These are phyloP conservation scores for Charanyca ferruginea DNA, from an alignment of 2,888 invertebrate genomes.

Conservation along the genomic window DNA sequence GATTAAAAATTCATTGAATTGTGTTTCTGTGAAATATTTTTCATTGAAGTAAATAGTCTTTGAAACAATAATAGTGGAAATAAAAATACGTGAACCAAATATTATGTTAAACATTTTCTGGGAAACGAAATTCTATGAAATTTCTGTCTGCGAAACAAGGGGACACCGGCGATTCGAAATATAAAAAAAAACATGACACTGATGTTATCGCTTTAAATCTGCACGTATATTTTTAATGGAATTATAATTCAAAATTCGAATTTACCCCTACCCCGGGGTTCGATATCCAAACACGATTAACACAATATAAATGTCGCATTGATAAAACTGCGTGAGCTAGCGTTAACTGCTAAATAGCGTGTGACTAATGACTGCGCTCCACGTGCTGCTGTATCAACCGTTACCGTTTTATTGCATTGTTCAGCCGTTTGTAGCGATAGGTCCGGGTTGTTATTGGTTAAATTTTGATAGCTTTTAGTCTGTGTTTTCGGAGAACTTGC, in stretches of 20 bases:
- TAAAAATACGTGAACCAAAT: no score
- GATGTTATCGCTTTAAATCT: no score
- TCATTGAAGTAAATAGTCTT: no score
- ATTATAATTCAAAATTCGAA: background rate
- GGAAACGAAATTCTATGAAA: no score
- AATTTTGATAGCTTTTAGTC: constrained; percentile 34
- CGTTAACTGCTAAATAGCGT: constrained; percentile 90
- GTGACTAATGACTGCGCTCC: constrained; percentile 82
- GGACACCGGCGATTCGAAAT: no score
- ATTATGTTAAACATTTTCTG: no score
- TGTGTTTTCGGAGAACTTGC: constrained; percentile 28
- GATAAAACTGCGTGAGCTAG: constrained; percentile 83
- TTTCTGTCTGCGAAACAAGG: no score
- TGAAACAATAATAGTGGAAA: no score
- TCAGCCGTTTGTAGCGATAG: constrained; percentile 53
- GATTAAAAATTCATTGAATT: no score
- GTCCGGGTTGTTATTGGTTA: constrained; percentile 42
- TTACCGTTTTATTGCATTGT: constrained; percentile 62
- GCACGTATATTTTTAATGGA: background rate
- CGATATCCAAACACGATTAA: constrained; percentile 84
- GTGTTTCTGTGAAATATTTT: no score
- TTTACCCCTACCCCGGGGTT: constrained; percentile 61
- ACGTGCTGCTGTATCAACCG: constrained; percentile 66
- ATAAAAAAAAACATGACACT: no score
- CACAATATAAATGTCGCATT: constrained; percentile 88